These are phyloP conservation scores for Ceyx margarethae DNA, from an alignment of 2,113 vertebrate species.

Conservation along the genomic window DNA sequence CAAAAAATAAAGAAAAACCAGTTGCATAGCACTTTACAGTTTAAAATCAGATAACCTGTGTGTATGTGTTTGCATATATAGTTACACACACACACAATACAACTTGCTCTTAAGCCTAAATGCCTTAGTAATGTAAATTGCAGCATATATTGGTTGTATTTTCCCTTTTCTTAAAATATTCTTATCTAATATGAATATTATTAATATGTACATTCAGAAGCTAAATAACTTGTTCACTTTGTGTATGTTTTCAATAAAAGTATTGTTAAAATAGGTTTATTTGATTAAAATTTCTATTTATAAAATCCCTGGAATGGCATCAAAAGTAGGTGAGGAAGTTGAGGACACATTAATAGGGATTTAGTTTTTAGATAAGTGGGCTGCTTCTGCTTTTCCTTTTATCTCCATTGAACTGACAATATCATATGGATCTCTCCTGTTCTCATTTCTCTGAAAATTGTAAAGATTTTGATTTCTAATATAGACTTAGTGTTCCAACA, in stretches of 20 bases:
- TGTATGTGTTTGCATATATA: slow-evolving; percentile 33
- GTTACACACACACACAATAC: not conserved
- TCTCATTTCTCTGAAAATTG: not conserved
- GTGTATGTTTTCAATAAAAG: slow-evolving; percentile 80
- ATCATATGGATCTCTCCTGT: not conserved
- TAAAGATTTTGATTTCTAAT: not conserved
- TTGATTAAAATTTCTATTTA: not conserved
- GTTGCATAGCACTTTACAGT: slow-evolving; percentile 48
- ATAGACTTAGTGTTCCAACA: not conserved
- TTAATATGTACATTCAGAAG: slow-evolving; percentile 68
- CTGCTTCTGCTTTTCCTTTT: not conserved
- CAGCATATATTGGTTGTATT: slow-evolving; percentile 7
- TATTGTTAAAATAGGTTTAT: slow-evolving; percentile 56
- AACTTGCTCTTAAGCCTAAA: slow-evolving; percentile 62
- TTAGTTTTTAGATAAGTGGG: not conserved
- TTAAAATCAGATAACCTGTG: slow-evolving; percentile 15
- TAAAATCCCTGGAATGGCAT: not conserved
- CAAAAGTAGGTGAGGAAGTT: not conserved
- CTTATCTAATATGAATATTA: slow-evolving; percentile 48
- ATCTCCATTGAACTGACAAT: not conserved
- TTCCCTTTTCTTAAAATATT: slow-evolving; percentile 59
- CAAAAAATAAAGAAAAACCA: not conserved
- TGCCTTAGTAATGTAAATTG: slow-evolving; percentile 76
- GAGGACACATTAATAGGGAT: not conserved
- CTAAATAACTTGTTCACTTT: slow-evolving; percentile 64